Conservation (phyloP, 1,140 invertebrate genomes). For the Trichonephila clavata region DNA sequence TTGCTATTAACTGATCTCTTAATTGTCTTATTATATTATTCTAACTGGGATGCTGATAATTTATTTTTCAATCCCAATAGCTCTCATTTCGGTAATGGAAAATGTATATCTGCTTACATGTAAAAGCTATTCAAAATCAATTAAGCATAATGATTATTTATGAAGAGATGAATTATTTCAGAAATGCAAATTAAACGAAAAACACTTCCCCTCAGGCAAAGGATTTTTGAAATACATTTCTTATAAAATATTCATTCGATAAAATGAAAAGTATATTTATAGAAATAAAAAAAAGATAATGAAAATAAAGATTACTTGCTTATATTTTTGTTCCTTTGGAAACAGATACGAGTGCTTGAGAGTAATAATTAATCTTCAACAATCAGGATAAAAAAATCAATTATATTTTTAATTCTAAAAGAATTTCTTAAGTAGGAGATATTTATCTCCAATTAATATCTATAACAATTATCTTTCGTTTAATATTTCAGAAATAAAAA, state of each 20-base stretch:
- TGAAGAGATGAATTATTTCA: not conserved
- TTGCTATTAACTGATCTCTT: not conserved
- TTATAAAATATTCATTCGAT: not conserved
- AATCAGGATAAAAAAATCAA: not conserved
- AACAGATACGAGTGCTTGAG: not conserved
- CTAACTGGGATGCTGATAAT: not conserved
- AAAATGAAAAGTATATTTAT: not conserved
- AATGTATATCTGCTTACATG: not conserved
- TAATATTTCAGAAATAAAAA: no score
- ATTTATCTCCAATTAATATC: no score
- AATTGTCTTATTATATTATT: not conserved
- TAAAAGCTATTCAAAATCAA: conserved; percentile 1
- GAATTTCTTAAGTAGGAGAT: no score
- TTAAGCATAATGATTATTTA: conserved; percentile 11
- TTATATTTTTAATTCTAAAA: not conserved
- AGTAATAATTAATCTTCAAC: not conserved
- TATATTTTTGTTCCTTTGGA: not conserved
- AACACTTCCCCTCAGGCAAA: not conserved
- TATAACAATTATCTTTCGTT: no score
- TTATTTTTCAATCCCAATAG: not conserved
- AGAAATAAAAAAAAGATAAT: not conserved
- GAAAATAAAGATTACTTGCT: not conserved
- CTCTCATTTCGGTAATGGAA: not conserved
- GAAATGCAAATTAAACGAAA: not conserved
- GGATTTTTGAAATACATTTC: not conserved